Base-by-base conservation (phyloP, 2,797 vertebrate species). In the Pachyuromys duprasi region DNA sequence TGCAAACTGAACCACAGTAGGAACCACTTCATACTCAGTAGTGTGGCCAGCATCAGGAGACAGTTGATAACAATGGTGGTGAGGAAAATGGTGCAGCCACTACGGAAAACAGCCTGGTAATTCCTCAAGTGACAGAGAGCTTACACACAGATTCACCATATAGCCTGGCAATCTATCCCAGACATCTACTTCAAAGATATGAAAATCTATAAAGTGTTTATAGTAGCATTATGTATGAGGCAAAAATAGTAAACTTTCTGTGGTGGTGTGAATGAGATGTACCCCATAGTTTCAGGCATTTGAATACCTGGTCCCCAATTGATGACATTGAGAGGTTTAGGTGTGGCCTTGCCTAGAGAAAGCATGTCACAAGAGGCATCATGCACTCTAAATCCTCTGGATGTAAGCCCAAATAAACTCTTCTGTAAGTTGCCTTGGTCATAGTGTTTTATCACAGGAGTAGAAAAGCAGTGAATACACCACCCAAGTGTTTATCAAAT, bases 151-250 rank as follows among this genome's bases (percentile, higher is more conserved):
- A 93, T 11, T 95, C 78, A 86, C 70, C 20, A 60, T 42, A 53
- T 65, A 55, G 94, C 45, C 65, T 31, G 76, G 65, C 74, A 80
- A 69, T 33, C 3, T 60, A 36, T 81, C 15, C 1, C 39, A 74
- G 69, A 17, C 86, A 86, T 86, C 12, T 83, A 86, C 36, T 36
- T 24, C 45, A 92, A 86, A 76, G 79, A 91, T 90, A 8, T 57
- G 69, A 92, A 95, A 93, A 69, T 33, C 69, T 9, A 5, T 91
- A 1, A 12, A 86, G 72, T 82, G n/a, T 62, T 93, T 86, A 49
- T 11, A 94, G 88, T 49, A 86, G 33, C 36, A 86, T 72, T 95
- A 86, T 55, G 49, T 69, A 63, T 70, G 80, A 81, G 81, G 14
- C 55, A 79, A 92, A 86, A 79, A 26, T 49, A 74, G n/a, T 57